Conservation (phyloP, 2,113 vertebrate genomes). For the Garra rufa region DNA sequence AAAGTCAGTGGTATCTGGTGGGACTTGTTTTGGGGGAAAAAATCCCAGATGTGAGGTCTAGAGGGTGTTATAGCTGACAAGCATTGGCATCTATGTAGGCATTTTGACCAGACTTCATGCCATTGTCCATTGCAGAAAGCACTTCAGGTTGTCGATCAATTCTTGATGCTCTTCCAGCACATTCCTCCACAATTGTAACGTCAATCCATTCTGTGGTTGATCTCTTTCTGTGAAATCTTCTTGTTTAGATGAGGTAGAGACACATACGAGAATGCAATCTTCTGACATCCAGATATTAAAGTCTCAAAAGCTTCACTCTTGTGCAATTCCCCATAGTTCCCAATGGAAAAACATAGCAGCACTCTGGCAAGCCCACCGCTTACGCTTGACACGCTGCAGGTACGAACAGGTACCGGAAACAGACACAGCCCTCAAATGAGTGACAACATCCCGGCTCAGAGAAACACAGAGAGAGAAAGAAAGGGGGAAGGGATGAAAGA, state of each 20-base stretch:
- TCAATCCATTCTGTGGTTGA: background rate
- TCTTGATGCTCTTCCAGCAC: background rate
- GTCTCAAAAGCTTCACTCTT: background rate
- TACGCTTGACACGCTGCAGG: conserved; percentile 33
- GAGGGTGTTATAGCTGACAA: background rate
- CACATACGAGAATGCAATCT: background rate
- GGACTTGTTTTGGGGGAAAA: background rate
- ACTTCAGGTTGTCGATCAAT: background rate
- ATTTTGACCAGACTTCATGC: background rate
- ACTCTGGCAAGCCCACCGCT: background rate
- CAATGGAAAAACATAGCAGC: background rate
- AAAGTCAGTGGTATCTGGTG: background rate
- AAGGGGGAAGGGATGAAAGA: conserved; percentile 14
- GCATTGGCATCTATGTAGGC: conserved; percentile 7
- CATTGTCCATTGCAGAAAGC: background rate
- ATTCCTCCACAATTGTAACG: background rate
- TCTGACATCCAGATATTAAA: background rate
- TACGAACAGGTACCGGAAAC: conserved; percentile 51
- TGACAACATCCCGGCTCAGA: conserved; percentile 1
- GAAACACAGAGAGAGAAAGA: conserved; percentile 6
- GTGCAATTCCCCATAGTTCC: background rate
- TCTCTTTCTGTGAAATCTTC: background rate
- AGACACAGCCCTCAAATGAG: conserved; percentile 46
- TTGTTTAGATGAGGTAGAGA: background rate
- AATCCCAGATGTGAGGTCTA: background rate